Conservation (phyloP, 2,888 invertebrate species). For the Iselma pallidipennis region DNA sequence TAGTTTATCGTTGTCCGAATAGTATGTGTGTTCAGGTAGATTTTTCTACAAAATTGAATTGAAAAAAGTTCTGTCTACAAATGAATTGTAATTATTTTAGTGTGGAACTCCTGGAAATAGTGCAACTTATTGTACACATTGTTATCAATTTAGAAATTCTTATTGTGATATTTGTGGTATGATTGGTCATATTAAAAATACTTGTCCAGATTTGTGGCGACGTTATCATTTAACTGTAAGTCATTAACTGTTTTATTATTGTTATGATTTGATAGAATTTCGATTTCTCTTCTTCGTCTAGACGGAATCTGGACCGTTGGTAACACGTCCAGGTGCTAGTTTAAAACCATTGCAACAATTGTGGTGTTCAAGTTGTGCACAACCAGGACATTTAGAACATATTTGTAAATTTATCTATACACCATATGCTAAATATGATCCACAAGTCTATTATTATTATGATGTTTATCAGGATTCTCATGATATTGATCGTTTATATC, state of each 20-base stretch:
- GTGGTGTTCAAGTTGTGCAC: slow-evolving; percentile 57
- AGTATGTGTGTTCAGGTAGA: slow-evolving; percentile 73
- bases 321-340: slow-evolving; percentile 31
- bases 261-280: background rate
- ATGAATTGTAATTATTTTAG: slow-evolving; percentile 55
- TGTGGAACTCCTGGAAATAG: slow-evolving; percentile 65
- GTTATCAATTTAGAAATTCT: slow-evolving; percentile 58
- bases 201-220: slow-evolving; percentile 77
- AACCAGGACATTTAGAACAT: slow-evolving; percentile 52
- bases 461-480: slow-evolving; percentile 31
- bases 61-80: background rate
- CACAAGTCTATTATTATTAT: slow-evolving; percentile 35
- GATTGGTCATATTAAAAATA: slow-evolving; percentile 63
- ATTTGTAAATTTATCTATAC: slow-evolving; percentile 38
- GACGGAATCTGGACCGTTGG: slow-evolving; percentile 42
- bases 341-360: slow-evolving; percentile 48
- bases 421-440: slow-evolving; percentile 38
- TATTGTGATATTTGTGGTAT: slow-evolving; percentile 66
- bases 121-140: slow-evolving; percentile 64
- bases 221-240: slow-evolving; percentile 73
- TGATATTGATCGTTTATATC: background rate
- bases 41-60: slow-evolving; percentile 7
- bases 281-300: slow-evolving; percentile 40
- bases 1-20: slow-evolving; percentile 68
- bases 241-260: slow-evolving; percentile 13